Evolutionary conservation across 2,888 invertebrate species (phyloP), one percentile per base, ranked within the genome.

Genomic region (Conus canariensis): DNA sequence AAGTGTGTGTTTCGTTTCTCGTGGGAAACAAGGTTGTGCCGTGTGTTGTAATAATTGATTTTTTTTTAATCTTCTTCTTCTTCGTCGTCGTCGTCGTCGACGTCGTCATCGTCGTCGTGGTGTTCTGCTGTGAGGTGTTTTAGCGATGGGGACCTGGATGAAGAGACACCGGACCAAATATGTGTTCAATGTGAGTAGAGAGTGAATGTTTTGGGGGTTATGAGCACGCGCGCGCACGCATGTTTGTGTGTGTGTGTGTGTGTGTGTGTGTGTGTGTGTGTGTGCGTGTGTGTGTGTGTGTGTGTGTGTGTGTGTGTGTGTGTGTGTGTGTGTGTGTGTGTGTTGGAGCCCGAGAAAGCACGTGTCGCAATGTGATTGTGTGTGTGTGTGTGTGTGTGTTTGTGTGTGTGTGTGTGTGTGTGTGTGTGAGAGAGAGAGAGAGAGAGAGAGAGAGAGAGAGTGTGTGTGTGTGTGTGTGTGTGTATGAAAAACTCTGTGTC

Each of bases 121-220:
- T 80, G 12, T 6, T 45, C 45, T 9, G 74, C 74, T 30, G 25
- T 9, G 9, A 45, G 30, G 10, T 82, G 56, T 56, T 19, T 3
- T 19, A 58, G 6, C n/a, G 7, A 87, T 87, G 87, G 87, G 70
- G 22, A 87, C 70, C 4, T 87, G 87, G 87, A 87, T 87, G 45
- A 70, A 45, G 56, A 30, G 70, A 56, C 67, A 64, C n/a, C 67
- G 70, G 67, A 87, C 67, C 19, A 87, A 87, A 87, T 80, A 80
- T 58, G 80, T 80, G 58, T 80, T 80, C 30, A 80, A 77, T 77
- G 88, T 77, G 83, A 88, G 87, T 87, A 87, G 56, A 56, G 82
- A 45, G 6, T 30, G 80, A 7, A 4, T 56, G 82, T 45, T 30
- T 82, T 82, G 30, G 82, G 1, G 80, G 25, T 25, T 80, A 30